A percentile compares a stretch with the other conserved stretches of the same genome.
phyloP scores from a whole-genome alignment of 2,888 invertebrate genomes.

The Onthophagus sagittarius region DNA sequence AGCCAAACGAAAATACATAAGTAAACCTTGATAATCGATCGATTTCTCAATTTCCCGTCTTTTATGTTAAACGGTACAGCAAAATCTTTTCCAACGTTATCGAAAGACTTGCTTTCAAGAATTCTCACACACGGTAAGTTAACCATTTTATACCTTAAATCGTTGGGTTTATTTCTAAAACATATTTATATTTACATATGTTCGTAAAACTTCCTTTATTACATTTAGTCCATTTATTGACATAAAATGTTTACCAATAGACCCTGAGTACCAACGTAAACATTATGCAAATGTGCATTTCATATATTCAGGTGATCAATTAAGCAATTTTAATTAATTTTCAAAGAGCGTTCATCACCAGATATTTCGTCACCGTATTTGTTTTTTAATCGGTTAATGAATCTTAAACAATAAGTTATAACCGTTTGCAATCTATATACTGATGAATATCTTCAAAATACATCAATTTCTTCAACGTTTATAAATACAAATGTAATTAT shows the following conservation, averaged over 20 bases:
- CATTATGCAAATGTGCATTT: conserved; percentile 17
- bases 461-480: not conserved
- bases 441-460: conserved; percentile 14
- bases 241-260: conserved; percentile 29
- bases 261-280: conserved; percentile 28
- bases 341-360: not conserved
- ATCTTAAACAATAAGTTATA: not conserved
- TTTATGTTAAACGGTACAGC: conserved; percentile 25
- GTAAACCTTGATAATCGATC: conserved; percentile 18
- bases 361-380: not conserved
- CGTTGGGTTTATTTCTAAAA: conserved; percentile 14
- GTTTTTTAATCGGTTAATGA: not conserved
- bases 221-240: conserved; percentile 25
- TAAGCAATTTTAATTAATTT: not conserved
- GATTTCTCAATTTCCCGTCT: conserved; percentile 25
- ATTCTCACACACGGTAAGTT: conserved; percentile 4
- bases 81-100: conserved; percentile 24
- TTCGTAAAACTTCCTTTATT: conserved; percentile 19
- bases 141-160: conserved; percentile 10
- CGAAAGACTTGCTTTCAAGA: conserved; percentile 22
- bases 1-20: not conserved
- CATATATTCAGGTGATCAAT: conserved; percentile 22
- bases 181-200: conserved; percentile 24
- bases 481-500: conserved; percentile 23
- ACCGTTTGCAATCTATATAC: not conserved